Conservation (phyloP, 2,888 invertebrate genomes). For the Limenitis camilla region DNA sequence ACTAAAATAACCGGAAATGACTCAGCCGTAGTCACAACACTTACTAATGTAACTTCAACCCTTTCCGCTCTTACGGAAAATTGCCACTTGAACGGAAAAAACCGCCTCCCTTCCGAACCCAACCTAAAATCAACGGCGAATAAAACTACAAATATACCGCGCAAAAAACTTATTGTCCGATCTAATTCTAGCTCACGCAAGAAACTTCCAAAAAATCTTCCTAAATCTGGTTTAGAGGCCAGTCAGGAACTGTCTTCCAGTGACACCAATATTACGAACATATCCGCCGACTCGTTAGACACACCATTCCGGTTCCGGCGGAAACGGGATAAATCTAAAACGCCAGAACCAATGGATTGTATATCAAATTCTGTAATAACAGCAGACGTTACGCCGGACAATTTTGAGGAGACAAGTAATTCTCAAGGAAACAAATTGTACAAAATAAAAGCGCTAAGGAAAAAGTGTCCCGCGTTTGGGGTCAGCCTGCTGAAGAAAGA, state of each 20-base stretch:
- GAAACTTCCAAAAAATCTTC: constrained; percentile 53
- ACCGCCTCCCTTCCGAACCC: constrained; percentile 57
- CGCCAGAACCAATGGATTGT: constrained; percentile 68
- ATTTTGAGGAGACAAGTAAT: constrained; percentile 61
- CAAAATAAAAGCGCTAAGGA: constrained; percentile 66
- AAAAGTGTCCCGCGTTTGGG: constrained; percentile 62
- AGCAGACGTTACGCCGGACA: constrained; percentile 62
- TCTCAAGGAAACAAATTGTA: constrained; percentile 69
- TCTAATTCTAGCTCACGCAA: constrained; percentile 62
- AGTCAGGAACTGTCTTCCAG: constrained; percentile 66
- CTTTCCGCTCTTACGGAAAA: constrained; percentile 63
- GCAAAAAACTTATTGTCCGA: constrained; percentile 62
- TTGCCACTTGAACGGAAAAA: constrained; percentile 65
- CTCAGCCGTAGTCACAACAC: constrained; percentile 39
- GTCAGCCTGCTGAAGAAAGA: constrained; percentile 62
- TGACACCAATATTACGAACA: constrained; percentile 66
- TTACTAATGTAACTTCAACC: constrained; percentile 59
- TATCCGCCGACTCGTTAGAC: constrained; percentile 65
- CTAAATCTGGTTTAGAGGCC: constrained; percentile 48
- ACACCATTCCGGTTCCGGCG: constrained; percentile 61
- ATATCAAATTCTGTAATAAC: constrained; percentile 57
- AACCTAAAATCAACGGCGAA: constrained; percentile 45
- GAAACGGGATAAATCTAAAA: constrained; percentile 62
- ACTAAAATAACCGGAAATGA: constrained; percentile 44
- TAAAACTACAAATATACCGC: constrained; percentile 40